Conservation (phyloP, 2,888 invertebrate species). For the Drosophila robusta region DNA sequence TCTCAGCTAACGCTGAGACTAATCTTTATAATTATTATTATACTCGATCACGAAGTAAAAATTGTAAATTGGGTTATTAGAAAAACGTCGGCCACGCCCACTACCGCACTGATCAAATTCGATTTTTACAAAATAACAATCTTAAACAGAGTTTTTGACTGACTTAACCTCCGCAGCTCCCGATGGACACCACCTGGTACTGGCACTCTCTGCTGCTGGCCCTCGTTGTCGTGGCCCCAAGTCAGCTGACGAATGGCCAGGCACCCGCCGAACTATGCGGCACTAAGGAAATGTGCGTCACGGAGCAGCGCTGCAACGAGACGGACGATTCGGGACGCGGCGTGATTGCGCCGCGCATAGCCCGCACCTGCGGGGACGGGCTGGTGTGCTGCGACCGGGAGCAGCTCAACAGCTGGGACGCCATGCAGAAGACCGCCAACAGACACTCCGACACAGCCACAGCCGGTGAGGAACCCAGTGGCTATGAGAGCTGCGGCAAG, state of each 20-base stretch:
- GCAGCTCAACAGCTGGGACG: constrained; percentile 60
- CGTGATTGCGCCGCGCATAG: constrained; percentile 47
- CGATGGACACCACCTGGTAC: neutral
- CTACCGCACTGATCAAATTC: too few species aligned
- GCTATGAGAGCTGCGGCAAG: constrained; percentile 61
- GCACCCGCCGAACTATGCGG: constrained; percentile 25
- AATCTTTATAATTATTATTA: neutral
- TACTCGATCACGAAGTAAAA: too few species aligned
- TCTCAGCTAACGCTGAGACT: neutral
- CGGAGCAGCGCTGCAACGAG: constrained; percentile 44
- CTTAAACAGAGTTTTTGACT: too few species aligned
- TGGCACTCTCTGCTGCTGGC: constrained; percentile 22
- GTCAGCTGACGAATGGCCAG: constrained; percentile 21
- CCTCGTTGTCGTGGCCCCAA: constrained; percentile 1
- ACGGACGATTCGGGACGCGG: constrained; percentile 57
- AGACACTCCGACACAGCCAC: neutral
- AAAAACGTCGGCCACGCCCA: too few species aligned
- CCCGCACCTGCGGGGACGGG: constrained; percentile 36
- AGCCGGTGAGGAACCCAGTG: constrained; percentile 15
- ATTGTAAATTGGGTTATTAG: too few species aligned
- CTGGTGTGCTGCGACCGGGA: constrained; percentile 54
- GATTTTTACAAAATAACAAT: too few species aligned
- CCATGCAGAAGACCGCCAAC: neutral
- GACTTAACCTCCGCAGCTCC: too few species aligned
- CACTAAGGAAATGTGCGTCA: constrained; percentile 47